These are phyloP conservation scores for Pristionchus arcanus DNA, from an alignment of 2,888 invertebrate genomes.

Conservation along the genomic window DNA sequence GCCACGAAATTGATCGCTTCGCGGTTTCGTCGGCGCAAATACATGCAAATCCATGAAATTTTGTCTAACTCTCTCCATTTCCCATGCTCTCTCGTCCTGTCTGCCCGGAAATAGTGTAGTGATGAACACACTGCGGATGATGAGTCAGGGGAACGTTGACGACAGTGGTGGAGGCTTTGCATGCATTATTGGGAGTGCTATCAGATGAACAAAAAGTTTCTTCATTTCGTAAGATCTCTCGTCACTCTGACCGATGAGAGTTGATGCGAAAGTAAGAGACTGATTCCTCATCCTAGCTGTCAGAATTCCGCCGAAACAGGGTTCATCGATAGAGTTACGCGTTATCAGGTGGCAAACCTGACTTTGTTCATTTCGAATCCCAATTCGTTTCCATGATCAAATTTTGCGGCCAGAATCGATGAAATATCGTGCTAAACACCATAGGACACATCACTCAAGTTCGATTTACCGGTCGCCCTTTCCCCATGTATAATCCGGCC, in stretches of 20 bases:
- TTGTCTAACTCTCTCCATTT: too few relatives aligned
- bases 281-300: too few relatives aligned
- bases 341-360: neutral
- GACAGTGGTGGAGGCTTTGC: neutral
- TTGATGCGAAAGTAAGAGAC: neutral
- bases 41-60: neutral
- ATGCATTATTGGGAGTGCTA: too few relatives aligned
- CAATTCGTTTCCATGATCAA: too few relatives aligned
- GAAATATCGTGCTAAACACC: too few relatives aligned
- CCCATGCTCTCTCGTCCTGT: too few relatives aligned
- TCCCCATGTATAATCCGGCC: too few relatives aligned
- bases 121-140: neutral
- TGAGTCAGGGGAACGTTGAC: neutral
- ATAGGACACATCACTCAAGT: too few relatives aligned
- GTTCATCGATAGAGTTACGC: neutral
- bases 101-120: too few relatives aligned
- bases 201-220: too few relatives aligned
- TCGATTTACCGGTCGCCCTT: too few relatives aligned
- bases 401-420: too few relatives aligned
- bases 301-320: neutral
- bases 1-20: neutral
- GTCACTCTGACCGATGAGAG: neutral
- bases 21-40: neutral
- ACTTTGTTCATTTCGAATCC: neutral
- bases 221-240: neutral